These are phyloP conservation scores for Argyra leucocephala DNA, from an alignment of 2,888 invertebrate genomes.

Conservation along the genomic window DNA sequence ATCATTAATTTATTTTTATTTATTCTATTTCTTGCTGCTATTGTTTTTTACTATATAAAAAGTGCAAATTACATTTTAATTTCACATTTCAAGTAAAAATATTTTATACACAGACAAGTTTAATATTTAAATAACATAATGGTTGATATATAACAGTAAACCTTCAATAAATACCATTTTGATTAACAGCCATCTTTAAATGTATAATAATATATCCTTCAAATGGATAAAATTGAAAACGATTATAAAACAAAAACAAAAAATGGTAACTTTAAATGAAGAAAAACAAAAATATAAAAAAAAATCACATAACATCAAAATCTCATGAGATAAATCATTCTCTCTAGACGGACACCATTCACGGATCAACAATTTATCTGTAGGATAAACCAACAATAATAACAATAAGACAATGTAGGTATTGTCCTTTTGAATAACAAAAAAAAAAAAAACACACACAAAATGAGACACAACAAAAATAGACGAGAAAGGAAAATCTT, in stretches of 20 bases:
- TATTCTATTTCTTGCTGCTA: too few relatives aligned
- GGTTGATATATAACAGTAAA: not conserved
- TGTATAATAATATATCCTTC: not conserved
- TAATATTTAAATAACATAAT: not conserved
- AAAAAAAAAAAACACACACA: too few relatives aligned
- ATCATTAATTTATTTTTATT: too few relatives aligned
- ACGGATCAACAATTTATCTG: conserved; percentile 2
- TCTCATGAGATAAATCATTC: not conserved
- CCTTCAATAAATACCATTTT: not conserved
- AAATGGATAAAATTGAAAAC: too few relatives aligned
- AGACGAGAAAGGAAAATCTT: too few relatives aligned
- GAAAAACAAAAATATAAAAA: not conserved
- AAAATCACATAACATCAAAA: too few relatives aligned
- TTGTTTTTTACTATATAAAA: too few relatives aligned
- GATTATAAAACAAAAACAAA: not conserved
- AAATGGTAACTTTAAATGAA: not conserved
- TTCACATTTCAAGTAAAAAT: too few relatives aligned
- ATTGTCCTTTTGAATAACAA: not conserved
- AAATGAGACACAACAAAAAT: not conserved
- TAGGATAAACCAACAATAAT: not conserved
- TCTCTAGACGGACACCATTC: not conserved
- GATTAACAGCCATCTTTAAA: too few relatives aligned
- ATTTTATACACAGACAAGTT: not conserved
- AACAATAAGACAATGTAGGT: not conserved
- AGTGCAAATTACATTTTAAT: too few relatives aligned